Evolutionary conservation across 2,113 vertebrate genomes (phyloP).

Genomic region (Urocolius indicus): DNA sequence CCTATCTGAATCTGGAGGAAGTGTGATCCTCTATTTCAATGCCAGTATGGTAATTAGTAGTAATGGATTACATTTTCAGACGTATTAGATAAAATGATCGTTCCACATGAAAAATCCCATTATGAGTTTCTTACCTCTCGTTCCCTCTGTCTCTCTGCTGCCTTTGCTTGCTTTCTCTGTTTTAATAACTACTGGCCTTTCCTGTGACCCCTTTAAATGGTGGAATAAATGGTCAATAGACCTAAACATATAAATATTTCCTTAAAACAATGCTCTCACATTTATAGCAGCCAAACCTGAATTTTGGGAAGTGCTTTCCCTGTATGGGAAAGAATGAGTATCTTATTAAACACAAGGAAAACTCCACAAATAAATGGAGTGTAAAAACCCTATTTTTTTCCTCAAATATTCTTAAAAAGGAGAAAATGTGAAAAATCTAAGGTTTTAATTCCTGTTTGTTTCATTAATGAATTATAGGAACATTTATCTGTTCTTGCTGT

Average conservation of each 20-base stretch:
- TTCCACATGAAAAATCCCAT: conserved; percentile 86
- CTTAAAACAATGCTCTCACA: conserved; percentile 9
- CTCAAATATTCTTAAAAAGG: background rate
- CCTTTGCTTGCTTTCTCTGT: conserved; percentile 53
- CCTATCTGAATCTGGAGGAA: conserved; percentile 55
- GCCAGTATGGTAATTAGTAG: conserved; percentile 87
- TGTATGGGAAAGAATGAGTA: background rate
- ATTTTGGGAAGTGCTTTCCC: background rate
- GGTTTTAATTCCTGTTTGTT: background rate
- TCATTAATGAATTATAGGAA: background rate
- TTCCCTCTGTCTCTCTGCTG: conserved; percentile 25
- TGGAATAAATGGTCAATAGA: conserved; percentile 51
- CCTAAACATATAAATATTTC: conserved; percentile 69
- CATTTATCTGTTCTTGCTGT: background rate
- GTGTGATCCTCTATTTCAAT: conserved; percentile 71
- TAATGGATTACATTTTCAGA: conserved; percentile 86
- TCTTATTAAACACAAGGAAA: background rate
- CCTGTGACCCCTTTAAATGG: conserved; percentile 66
- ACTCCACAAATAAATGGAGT: background rate
- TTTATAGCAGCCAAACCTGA: background rate
- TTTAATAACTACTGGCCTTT: conserved; percentile 75
- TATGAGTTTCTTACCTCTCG: conserved; percentile 73
- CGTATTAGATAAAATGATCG: conserved; percentile 88
- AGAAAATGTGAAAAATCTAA: background rate
- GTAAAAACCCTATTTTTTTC: background rate